Conservation (phyloP, 2,888 invertebrate species). For the Hermodice carunculata region DNA sequence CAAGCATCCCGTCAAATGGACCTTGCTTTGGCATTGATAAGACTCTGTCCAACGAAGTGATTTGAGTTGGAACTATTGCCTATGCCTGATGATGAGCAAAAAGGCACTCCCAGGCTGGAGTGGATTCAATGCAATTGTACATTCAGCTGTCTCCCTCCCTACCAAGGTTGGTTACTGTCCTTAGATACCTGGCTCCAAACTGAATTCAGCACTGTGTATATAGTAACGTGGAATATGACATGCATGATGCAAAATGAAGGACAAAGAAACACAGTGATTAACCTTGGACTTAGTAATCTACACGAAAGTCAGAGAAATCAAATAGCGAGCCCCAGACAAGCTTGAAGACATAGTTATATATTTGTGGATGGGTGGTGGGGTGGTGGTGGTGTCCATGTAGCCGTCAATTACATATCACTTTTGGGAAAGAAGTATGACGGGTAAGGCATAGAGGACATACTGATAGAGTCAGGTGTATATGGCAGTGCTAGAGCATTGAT, state of each 20-base stretch:
- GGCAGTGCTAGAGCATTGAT: no score
- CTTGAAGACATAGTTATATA: not conserved
- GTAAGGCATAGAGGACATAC: no score
- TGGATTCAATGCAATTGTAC: not conserved
- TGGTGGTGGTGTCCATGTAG: no score
- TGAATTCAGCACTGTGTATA: not conserved
- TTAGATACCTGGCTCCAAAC: not conserved
- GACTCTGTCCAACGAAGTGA: not conserved
- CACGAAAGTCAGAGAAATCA: not conserved
- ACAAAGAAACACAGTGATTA: not conserved
- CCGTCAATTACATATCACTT: no score
- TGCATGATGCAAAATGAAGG: not conserved
- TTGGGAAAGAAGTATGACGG: no score
- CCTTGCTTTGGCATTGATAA: conserved; percentile 2
- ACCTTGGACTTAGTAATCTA: not conserved
- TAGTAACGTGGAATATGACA: not conserved
- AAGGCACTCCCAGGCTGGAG: not conserved
- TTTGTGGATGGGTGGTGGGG: no score
- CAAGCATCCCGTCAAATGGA: not conserved
- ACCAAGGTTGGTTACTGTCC: not conserved
- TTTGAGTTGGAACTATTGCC: not conserved
- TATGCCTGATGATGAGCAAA: not conserved
- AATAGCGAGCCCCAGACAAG: not conserved
- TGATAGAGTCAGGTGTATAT: no score
- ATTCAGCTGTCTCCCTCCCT: not conserved